Percentiles rank a stretch among this genome's conserved stretches.
These are phyloP conservation scores for Galerucella pusilla DNA, from an alignment of 2,888 invertebrate species.

Conservation along the genomic window DNA sequence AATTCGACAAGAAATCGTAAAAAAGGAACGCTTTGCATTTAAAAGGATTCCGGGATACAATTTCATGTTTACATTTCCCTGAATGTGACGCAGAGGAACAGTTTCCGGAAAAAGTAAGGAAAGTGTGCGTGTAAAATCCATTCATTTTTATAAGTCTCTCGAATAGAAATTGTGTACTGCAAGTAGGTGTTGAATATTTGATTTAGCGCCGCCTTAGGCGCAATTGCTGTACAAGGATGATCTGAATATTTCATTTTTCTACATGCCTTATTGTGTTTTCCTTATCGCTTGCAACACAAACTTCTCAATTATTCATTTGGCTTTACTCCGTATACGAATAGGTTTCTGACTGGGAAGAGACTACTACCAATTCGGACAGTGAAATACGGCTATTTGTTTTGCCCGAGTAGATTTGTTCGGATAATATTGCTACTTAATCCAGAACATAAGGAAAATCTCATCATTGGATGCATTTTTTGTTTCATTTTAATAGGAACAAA, in stretches of 20 bases:
- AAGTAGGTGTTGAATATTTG: slow-evolving; percentile 50
- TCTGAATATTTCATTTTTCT: slow-evolving; percentile 55
- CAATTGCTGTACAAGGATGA: slow-evolving; percentile 52
- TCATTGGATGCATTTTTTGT: neutral
- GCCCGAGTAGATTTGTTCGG: neutral
- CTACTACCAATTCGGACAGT: slow-evolving; percentile 20
- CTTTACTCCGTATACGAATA: slow-evolving; percentile 41
- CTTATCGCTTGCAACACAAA: slow-evolving; percentile 60
- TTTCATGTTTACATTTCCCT: slow-evolving; percentile 35
- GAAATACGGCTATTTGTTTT: slow-evolving; percentile 12
- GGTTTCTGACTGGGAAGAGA: slow-evolving; percentile 42
- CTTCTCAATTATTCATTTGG: slow-evolving; percentile 56
- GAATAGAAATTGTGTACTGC: slow-evolving; percentile 35
- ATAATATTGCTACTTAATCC: neutral
- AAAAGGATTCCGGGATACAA: slow-evolving; percentile 35
- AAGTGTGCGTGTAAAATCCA: slow-evolving; percentile 37
- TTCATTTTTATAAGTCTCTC: slow-evolving; percentile 42
- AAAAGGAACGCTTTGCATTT: slow-evolving; percentile 36
- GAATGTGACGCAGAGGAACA: slow-evolving; percentile 35
- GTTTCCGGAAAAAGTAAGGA: slow-evolving; percentile 27
- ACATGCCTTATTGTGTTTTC: slow-evolving; percentile 53
- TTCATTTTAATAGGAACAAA: neutral
- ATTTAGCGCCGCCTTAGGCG: slow-evolving; percentile 50
- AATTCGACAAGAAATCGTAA: slow-evolving; percentile 34
- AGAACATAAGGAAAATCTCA: neutral